phyloP scores from a whole-genome alignment of 2,888 invertebrate genomes.

The Pollenia labialis region DNA sequence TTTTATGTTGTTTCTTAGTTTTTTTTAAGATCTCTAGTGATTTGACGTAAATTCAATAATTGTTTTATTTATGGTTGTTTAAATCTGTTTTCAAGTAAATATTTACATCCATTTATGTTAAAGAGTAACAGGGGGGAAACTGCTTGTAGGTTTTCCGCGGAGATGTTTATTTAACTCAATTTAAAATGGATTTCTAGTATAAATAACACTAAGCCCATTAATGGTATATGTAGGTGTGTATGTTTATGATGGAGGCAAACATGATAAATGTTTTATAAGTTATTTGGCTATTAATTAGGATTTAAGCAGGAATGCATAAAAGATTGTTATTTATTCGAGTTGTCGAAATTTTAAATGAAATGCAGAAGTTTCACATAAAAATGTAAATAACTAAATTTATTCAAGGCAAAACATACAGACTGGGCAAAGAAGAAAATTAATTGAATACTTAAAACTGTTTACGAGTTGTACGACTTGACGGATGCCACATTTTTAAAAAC shows the following conservation, averaged over 20 bases:
- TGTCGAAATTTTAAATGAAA: no score
- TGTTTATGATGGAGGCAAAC: not conserved
- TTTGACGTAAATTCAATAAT: conserved; percentile 51
- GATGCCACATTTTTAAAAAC: no score
- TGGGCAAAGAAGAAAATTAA: no score
- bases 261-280: not conserved
- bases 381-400: no score
- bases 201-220: not conserved
- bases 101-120: conserved; percentile 27
- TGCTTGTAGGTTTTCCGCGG: not conserved
- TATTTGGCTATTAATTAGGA: not conserved
- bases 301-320: not conserved
- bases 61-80: conserved; percentile 58
- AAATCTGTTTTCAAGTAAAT: conserved; percentile 56
- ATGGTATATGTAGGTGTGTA: not conserved
- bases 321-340: no score
- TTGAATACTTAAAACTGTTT: no score
- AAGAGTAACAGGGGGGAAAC: not conserved
- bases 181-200: conserved; percentile 7
- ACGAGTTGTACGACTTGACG: no score
- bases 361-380: no score
- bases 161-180: not conserved
- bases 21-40: conserved; percentile 14
- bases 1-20: not conserved
- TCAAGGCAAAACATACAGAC: no score